phyloP scores from a whole-genome alignment of 1,140 invertebrate genomes.

The Camponotus vicinus region DNA sequence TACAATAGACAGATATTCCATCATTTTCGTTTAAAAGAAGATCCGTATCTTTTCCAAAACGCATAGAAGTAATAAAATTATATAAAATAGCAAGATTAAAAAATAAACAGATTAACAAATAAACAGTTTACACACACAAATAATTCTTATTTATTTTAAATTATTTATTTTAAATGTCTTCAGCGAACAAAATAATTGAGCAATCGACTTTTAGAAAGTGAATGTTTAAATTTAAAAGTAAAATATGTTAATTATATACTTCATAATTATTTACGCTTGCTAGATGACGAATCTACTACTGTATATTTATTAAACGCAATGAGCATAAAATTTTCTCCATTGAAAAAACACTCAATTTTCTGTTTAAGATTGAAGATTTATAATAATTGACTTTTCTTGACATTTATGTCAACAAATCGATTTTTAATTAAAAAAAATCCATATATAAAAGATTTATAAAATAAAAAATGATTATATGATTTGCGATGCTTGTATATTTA shows the following conservation, averaged over 20 bases:
- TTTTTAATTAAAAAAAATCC: no score
- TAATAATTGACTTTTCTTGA: neutral
- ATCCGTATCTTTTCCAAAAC: neutral
- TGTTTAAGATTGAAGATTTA: neutral
- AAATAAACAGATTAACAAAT: no score
- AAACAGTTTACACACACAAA: no score
- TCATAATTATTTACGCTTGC: slow-evolving; percentile 5
- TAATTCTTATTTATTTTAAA: no score
- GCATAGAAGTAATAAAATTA: slow-evolving; percentile 1
- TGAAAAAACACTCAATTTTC: neutral
- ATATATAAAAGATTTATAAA: no score
- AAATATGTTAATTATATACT: neutral
- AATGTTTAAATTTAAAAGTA: slow-evolving; percentile 1
- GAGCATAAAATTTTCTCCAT: neutral
- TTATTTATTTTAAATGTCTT: neutral
- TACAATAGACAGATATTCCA: neutral
- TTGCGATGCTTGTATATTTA: neutral
- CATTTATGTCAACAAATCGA: neutral
- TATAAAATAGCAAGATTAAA: neutral
- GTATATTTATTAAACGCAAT: neutral
- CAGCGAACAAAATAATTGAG: neutral
- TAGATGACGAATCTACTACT: neutral
- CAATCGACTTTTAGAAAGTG: slow-evolving; percentile 12
- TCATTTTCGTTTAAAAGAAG: neutral
- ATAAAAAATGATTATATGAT: no score